A percentile compares a stretch with the other conserved stretches of the same genome.
Conservation (phyloP, 2,113 vertebrate species). For the Hippocampus zosterae region DNA sequence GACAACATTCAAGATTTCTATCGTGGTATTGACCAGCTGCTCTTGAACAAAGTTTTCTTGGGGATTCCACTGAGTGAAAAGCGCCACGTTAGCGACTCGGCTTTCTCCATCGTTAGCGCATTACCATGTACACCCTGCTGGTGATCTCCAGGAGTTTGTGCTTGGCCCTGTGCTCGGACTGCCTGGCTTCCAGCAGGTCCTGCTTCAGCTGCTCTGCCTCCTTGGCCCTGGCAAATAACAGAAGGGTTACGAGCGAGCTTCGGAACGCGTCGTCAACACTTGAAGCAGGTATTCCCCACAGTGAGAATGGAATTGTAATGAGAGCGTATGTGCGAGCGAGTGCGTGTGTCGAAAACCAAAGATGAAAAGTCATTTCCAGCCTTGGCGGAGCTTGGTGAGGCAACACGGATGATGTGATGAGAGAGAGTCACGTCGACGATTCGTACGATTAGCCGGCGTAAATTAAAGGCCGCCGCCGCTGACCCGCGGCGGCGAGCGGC, state of each 20-base stretch:
- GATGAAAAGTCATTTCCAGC: constrained; percentile 1
- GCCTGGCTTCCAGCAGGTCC: constrained; percentile 85
- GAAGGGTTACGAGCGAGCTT: too few species aligned
- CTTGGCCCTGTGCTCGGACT: constrained; percentile 82
- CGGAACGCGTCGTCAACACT: neutral
- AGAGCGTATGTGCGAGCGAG: neutral
- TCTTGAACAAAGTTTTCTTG: neutral
- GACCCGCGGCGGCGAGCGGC: neutral
- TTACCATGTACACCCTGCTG: constrained; percentile 83
- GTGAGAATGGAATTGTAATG: neutral
- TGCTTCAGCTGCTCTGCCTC: constrained; percentile 89
- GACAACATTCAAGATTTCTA: too few species aligned
- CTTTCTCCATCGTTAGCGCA: constrained; percentile 46
- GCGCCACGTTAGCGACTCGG: constrained; percentile 68
- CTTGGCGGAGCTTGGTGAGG: neutral
- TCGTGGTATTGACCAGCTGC: neutral
- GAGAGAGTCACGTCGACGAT: neutral
- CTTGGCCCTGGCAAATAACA: constrained; percentile 48
- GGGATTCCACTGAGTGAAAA: constrained; percentile 16
- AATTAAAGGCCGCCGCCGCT: constrained; percentile 25
- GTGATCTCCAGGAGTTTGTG: constrained; percentile 84
- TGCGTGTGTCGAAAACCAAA: neutral
- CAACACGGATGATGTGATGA: constrained; percentile 24
- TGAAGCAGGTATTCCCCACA: neutral
- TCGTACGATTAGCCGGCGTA: constrained; percentile 37